phyloP scores from a whole-genome alignment of 2,888 invertebrate species.

The Yponomeuta evonymella region DNA sequence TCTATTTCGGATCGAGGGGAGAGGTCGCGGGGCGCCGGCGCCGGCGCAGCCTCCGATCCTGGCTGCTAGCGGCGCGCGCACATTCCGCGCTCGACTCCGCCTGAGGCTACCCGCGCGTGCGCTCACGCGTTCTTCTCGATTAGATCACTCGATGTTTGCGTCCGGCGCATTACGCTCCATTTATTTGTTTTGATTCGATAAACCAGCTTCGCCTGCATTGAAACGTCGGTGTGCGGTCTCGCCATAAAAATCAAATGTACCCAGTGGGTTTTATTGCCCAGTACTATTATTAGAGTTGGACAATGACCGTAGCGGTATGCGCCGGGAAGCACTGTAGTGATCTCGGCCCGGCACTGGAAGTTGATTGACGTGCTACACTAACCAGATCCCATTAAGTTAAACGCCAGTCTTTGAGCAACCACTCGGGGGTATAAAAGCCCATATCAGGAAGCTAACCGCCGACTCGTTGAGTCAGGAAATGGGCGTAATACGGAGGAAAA shows the following conservation, averaged over 20 bases:
- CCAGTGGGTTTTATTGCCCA: constrained; percentile 4
- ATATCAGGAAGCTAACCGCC: constrained; percentile 43
- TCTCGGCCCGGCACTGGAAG: constrained; percentile 41
- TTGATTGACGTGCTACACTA: constrained; percentile 53
- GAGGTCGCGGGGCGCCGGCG: constrained; percentile 57
- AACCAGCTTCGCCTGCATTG: neutral
- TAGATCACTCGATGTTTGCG: constrained; percentile 18
- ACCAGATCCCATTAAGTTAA: constrained; percentile 38
- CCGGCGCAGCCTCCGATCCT: constrained; percentile 59
- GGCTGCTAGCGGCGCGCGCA: constrained; percentile 33
- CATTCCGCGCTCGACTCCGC: constrained; percentile 68
- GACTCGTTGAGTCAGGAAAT: constrained; percentile 51
- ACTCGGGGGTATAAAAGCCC: constrained; percentile 34
- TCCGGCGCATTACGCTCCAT: constrained; percentile 27
- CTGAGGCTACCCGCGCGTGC: constrained; percentile 65
- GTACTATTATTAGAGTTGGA: constrained; percentile 38
- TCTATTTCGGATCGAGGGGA: constrained; percentile 72
- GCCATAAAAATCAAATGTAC: neutral
- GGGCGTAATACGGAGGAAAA: constrained; percentile 70
- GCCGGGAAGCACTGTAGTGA: constrained; percentile 39
- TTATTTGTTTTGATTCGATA: constrained; percentile 43
- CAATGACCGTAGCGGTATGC: constrained; percentile 63
- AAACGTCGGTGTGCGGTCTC: neutral
- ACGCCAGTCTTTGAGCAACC: constrained; percentile 39
- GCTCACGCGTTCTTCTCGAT: constrained; percentile 31